These are phyloP conservation scores for Ptychobarbus kaznakovi DNA, from an alignment of 2,797 vertebrate species.

Conservation along the genomic window DNA sequence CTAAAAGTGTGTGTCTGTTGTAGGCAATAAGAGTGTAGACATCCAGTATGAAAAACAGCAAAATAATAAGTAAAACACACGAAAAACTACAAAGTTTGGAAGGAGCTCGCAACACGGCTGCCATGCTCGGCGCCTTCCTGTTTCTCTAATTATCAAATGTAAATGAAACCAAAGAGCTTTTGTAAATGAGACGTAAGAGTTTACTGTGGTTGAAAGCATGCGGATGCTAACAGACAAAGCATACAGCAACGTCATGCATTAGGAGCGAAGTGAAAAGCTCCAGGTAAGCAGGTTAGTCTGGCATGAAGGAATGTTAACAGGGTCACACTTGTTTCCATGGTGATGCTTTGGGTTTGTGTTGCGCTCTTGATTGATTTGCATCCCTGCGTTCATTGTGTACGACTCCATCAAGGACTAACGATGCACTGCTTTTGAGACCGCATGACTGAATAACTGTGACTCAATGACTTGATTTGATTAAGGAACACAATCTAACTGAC, in stretches of 20 bases:
- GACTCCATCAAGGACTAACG: slow-evolving; percentile 40
- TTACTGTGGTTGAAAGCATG: not conserved
- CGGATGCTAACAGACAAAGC: not conserved
- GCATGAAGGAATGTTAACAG: slow-evolving; percentile 46
- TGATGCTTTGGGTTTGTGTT: slow-evolving; percentile 57
- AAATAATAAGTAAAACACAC: too few species aligned
- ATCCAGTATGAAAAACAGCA: too few species aligned
- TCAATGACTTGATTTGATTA: slow-evolving; percentile 38
- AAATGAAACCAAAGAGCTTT: not conserved
- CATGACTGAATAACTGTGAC: slow-evolving; percentile 16
- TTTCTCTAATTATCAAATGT: not conserved
- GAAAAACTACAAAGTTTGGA: too few species aligned
- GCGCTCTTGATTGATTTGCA: slow-evolving; percentile 55
- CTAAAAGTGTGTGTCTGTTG: too few species aligned
- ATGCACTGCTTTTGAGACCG: slow-evolving; percentile 14
- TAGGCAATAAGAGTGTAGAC: too few species aligned
- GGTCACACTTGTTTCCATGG: slow-evolving; percentile 66
- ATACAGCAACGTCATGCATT: not conserved
- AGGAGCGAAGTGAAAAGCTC: slow-evolving; percentile 6
- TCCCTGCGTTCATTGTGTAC: slow-evolving; percentile 38
- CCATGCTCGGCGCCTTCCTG: too few species aligned
- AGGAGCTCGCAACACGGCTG: too few species aligned
- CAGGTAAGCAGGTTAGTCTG: slow-evolving; percentile 57
- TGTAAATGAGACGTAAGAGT: not conserved
- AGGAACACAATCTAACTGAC: not conserved